These are phyloP conservation scores for Sipha maydis DNA, from an alignment of 2,888 invertebrate genomes.

Conservation along the genomic window DNA sequence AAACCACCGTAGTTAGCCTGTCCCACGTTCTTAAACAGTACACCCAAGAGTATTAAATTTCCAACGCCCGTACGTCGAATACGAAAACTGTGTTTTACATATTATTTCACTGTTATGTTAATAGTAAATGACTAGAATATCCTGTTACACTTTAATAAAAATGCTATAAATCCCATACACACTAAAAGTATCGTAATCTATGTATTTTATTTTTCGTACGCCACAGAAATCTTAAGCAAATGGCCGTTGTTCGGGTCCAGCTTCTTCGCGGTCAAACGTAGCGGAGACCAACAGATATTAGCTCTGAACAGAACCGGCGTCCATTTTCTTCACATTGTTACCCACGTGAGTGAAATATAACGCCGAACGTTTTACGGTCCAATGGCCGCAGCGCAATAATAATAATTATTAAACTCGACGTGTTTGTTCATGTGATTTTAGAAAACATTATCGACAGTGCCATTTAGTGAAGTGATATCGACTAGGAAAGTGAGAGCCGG, in stretches of 20 bases:
- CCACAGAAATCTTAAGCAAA: conserved; percentile 84
- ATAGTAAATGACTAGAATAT: not conserved
- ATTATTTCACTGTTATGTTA: not conserved
- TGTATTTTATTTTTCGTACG: not conserved
- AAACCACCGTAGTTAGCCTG: not conserved
- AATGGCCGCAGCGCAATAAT: not conserved
- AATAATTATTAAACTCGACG: not conserved
- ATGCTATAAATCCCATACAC: not conserved
- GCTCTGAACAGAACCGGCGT: conserved; percentile 94
- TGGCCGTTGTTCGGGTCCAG: conserved; percentile 98
- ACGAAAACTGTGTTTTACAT: not conserved
- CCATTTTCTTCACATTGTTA: conserved; percentile 89
- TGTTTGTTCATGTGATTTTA: conserved; percentile 65
- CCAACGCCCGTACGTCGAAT: not conserved
- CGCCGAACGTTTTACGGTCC: too few species aligned
- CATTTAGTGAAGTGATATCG: conserved; percentile 94
- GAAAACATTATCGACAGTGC: conserved; percentile 92
- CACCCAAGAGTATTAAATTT: not conserved
- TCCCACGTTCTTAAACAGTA: not conserved
- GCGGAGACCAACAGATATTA: conserved; percentile 88
- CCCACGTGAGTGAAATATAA: conserved; percentile 75
- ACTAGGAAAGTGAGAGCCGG: conserved; percentile 86
- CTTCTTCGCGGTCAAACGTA: conserved; percentile 94
- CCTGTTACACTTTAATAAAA: not conserved
- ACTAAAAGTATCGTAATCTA: not conserved